A percentile compares a stretch with the other conserved stretches of the same genome.
Conservation (phyloP, 2,113 vertebrate species). For the Tychaedon coryphoeus region DNA sequence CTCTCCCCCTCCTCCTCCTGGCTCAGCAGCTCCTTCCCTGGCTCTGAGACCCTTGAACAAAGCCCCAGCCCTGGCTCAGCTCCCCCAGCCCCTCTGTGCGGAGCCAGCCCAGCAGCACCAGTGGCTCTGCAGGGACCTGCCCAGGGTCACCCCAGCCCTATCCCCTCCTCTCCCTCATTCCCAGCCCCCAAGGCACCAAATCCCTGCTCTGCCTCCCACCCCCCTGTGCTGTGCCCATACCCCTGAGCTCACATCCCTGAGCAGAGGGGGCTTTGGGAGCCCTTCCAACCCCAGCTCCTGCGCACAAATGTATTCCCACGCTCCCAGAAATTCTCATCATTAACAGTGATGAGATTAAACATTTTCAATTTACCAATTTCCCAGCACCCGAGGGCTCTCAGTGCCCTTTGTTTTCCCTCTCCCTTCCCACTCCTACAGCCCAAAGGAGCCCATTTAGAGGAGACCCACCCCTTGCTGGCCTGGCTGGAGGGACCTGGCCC, state of each 20-base stretch:
- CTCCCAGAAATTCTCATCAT: not conserved
- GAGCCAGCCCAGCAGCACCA: not conserved
- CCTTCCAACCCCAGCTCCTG: not conserved
- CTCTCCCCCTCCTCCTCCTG: not conserved
- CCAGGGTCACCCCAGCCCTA: not conserved
- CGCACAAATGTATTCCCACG: rapidly evolving
- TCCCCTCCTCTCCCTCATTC: not conserved
- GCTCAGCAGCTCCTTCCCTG: not conserved
- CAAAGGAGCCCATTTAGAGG: not conserved
- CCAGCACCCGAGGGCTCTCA: not conserved
- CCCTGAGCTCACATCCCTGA: rapidly evolving
- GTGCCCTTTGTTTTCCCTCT: not conserved
- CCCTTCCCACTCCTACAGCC: not conserved
- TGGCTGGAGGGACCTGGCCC: not conserved
- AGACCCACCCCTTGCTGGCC: not conserved
- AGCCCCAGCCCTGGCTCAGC: not conserved
- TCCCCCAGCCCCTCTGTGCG: not conserved
- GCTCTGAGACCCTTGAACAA: not conserved
- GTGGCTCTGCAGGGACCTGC: not conserved
- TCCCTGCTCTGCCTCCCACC: not conserved
- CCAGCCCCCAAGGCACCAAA: not conserved
- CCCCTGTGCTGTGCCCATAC: not conserved
- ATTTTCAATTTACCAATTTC: not conserved
- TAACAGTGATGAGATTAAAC: not conserved
- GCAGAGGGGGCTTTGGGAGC: not conserved